phyloP scores from a whole-genome alignment of 2,888 invertebrate genomes.

The Thymelicus lineola region DNA sequence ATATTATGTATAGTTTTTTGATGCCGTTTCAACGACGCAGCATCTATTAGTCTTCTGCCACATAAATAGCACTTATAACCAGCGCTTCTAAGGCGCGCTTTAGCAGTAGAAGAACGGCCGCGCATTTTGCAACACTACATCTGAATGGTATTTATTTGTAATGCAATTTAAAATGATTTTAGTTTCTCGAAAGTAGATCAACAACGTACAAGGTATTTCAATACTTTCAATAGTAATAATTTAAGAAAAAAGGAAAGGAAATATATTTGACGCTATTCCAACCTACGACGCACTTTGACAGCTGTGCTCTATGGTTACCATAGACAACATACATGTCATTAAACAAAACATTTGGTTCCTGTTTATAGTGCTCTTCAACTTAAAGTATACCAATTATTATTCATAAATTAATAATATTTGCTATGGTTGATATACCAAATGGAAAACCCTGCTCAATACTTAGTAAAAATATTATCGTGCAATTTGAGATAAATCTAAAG shows the following conservation, averaged over 20 bases:
- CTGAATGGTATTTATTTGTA: slow-evolving; percentile 13
- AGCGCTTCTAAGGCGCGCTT: slow-evolving; percentile 52
- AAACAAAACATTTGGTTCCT: too few species aligned
- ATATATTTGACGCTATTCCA: neutral
- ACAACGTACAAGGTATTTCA: neutral
- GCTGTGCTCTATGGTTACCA: slow-evolving; percentile 23
- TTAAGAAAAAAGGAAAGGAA: too few species aligned
- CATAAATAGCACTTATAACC: slow-evolving; percentile 61
- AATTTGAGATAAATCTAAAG: too few species aligned
- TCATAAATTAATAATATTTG: too few species aligned
- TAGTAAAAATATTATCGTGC: too few species aligned
- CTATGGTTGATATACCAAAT: too few species aligned
- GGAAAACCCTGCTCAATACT: too few species aligned
- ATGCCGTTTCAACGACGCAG: slow-evolving; percentile 53
- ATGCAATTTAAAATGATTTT: slow-evolving; percentile 30
- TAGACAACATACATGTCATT: neutral
- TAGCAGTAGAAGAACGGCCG: slow-evolving; percentile 55
- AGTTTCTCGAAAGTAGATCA: slow-evolving; percentile 2
- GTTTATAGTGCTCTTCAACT: too few species aligned
- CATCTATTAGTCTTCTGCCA: slow-evolving; percentile 54
- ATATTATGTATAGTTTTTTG: slow-evolving; percentile 50
- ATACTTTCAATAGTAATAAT: too few species aligned
- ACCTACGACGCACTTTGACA: slow-evolving; percentile 50
- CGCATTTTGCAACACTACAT: slow-evolving; percentile 56
- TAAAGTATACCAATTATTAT: too few species aligned